Evolutionary conservation across 2,113 vertebrate genomes (phyloP).

Genomic region (Campylorhamphus procurvoides): DNA sequence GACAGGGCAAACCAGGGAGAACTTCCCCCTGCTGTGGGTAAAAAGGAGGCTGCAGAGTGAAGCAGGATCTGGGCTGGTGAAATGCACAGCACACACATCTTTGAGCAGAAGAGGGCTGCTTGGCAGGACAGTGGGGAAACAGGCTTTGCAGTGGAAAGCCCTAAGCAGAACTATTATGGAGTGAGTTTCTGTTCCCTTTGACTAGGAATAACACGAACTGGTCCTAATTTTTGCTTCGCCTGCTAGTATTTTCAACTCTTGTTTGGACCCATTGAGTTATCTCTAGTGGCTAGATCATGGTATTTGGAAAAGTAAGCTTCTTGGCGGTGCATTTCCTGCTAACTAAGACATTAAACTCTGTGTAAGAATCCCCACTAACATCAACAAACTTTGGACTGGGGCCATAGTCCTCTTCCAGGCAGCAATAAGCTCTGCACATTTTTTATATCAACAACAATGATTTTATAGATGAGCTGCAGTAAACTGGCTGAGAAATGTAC

Average conservation of each 20-base stretch:
- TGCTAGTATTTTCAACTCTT: neutral
- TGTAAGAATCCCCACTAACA: neutral
- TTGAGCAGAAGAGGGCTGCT: neutral
- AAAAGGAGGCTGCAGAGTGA: neutral
- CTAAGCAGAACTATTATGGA: neutral
- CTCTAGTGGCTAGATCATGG: neutral
- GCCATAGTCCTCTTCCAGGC: neutral
- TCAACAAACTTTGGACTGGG: neutral
- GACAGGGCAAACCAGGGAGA: accelerated
- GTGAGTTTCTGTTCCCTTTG: neutral
- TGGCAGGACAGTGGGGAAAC: neutral
- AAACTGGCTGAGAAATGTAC: neutral
- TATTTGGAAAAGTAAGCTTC: slow-evolving; percentile 13
- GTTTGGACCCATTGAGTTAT: neutral
- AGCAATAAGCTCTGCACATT: neutral
- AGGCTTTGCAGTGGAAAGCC: neutral
- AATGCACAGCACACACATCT: neutral
- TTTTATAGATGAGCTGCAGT: slow-evolving; percentile 1
- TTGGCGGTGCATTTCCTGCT: neutral
- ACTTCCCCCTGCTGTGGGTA: neutral
- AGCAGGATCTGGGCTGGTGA: neutral
- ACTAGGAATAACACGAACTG: neutral
- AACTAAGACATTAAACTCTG: neutral
- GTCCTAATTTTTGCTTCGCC: neutral
- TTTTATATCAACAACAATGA: slow-evolving; percentile 24